Evolutionary conservation across 2,888 invertebrate species (phyloP), one percentile per base, ranked within the genome.

Genomic region (Drosophila neotestacea): DNA sequence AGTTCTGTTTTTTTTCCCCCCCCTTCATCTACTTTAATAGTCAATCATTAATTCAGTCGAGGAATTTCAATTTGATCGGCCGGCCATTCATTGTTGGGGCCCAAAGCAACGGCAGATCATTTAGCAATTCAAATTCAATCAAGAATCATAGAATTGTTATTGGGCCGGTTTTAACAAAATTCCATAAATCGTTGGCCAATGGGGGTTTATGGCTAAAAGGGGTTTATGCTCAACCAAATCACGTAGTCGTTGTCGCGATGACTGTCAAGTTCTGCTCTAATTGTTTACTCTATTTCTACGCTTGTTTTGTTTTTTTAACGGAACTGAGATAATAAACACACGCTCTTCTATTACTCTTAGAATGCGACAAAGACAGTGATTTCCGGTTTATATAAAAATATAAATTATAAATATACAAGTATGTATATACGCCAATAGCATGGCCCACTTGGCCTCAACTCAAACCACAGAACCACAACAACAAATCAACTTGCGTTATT

Each of bases 91-190:
- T 72, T 61, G 76, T 39, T 48, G 54, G 51, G 50, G 22, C 22
- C 44, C 62, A 39, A 60, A 10, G 46, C 39, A 27, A 32, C 55
- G 39, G 42, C 60, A 63, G 48, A 73, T 66, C 76, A 73, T 89
- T 85, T 89, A 86, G 86, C 81, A 85, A 85, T 85, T 88, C 83
- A 89, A 83, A 83, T 88, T 84, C 87, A 88, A 86, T 77, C 88
- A 75, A 82, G 56, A 61, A 64, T 48, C 60, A 50, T 68, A 28
- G 32, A 46, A 69, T 55, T 54, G 64, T 62, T 70, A 22, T 22
- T 62, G 63, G 76, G 64, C 61, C 73, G 66, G 68, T 72, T 71
- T 62, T 42, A 39, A 68, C 41, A 48, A 55, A 72, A 69, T 62
- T 76, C 42, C 52, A 69, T 67, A 72, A 65, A 63, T 69, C 58